These are phyloP conservation scores for Mugil cephalus DNA, from an alignment of 2,113 vertebrate species.

Conservation along the genomic window DNA sequence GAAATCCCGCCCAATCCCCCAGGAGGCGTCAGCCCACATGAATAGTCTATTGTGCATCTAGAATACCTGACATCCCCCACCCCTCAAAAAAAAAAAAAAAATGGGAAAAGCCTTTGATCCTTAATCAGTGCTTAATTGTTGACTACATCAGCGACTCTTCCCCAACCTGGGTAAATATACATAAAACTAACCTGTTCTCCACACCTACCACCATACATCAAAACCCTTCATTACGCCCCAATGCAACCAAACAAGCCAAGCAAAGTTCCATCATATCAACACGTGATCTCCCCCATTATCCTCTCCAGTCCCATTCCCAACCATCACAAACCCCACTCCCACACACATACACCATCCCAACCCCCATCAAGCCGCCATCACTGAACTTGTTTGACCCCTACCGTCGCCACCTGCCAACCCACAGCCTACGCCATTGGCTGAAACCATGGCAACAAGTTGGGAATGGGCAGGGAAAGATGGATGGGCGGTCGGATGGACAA, in stretches of 20 bases:
- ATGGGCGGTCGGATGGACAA: constrained; percentile 39
- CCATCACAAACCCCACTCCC: constrained; percentile 22
- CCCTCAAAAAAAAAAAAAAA: constrained; percentile 10
- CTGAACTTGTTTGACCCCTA: constrained; percentile 60
- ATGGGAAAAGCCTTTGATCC: constrained; percentile 37
- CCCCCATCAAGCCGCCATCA: constrained; percentile 50
- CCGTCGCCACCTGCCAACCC: constrained; percentile 30
- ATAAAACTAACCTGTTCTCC: not conserved
- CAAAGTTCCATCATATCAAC: constrained; percentile 47
- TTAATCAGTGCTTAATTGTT: constrained; percentile 25
- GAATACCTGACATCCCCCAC: constrained; percentile 65
- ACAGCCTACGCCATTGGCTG: constrained; percentile 50
- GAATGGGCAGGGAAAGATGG: constrained; percentile 57
- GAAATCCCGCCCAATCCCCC: constrained; percentile 37
- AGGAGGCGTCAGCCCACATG: constrained; percentile 51
- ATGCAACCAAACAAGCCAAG: too few species aligned
- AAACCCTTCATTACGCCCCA: not conserved
- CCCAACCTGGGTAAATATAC: constrained; percentile 10
- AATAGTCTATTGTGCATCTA: constrained; percentile 65
- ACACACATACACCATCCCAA: constrained; percentile 35
- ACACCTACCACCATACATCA: not conserved
- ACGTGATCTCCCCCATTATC: constrained; percentile 42
- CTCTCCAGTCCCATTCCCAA: not conserved
- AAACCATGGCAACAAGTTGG: constrained; percentile 69
- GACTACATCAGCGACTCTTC: not conserved